Evolutionary conservation across 2,888 invertebrate species (phyloP), one percentile per base, ranked within the genome.

Genomic region (Ptycholaimellus sp.): DNA sequence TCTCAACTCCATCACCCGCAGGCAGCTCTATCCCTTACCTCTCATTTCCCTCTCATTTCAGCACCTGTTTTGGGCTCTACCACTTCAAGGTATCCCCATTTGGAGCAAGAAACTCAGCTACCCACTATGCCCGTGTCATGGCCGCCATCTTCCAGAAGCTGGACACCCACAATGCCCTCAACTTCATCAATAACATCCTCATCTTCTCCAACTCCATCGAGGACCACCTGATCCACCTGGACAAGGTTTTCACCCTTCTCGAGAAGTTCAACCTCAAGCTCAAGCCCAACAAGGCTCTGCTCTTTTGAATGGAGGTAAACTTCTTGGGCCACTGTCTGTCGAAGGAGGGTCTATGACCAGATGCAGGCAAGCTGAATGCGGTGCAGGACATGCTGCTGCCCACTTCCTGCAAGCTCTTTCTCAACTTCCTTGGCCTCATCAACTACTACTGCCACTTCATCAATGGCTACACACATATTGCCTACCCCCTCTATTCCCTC

Each of bases 381-480:
- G 28, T 44, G 3, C 27, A 18, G 21, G 20, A 37, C 2, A 40
- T 29, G 13, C 40, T 39, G 17, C 17, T 17, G 3, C 49, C 47
- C 3, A n/a, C 9, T 14, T 38, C 36, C 13, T 6, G 31, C 19
- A 32, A 21, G 16, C 37, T 43, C 31, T 14, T 49, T 1, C 40
- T 38, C 19, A 16, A 29, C 1, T 46, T 49, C 19, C 38, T 49
- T 11, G 49, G 50, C 3, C 17, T 48, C 19, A 36, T 37, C 1
- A 34, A 33, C 1, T 48, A 48, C 25, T 45, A 47, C 31, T 34
- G 49, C 1, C 40, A 44, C 6, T 50, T 48, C 36, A 31, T 49
- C 6, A 14, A 33, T n/a, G 37, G 39, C 3, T 48, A 42, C 28
- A 37, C 45, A 0, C 4, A 22, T 7, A 41, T 46, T 1, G 46